Base-by-base conservation (phyloP, 2,113 vertebrate species). In the Neopipo cinnamomea region DNA sequence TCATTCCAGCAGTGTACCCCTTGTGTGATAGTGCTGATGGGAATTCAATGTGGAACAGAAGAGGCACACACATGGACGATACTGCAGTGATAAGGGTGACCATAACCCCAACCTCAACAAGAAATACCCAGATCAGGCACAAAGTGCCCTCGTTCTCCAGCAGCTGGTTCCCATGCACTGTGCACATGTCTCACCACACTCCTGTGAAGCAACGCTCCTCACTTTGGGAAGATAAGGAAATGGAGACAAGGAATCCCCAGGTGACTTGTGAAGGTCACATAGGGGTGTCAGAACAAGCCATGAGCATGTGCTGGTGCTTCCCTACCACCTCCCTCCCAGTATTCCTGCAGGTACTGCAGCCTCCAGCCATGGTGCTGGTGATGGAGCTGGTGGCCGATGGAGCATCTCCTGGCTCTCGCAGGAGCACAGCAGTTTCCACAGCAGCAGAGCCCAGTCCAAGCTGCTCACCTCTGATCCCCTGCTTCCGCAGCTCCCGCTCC, bases 401-500 rank as follows among this genome's bases (percentile, higher is more conserved):
- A 81, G 22, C 73, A 46, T 22, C 71, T 75, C 78, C 37, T 0
- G 1, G 52, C 73, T 75, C 52, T 53, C 0, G 0, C 0, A 25
- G 73, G 37, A 85, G 65, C n/a, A 30, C 21, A 44, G 68, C 11
- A 10, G 41, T 12, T 86, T 39, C 85, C 75, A 47, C 1, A 16
- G 41, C 13, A 19, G 75, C 79, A 47, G 55, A 72, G 46, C 49
- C 79, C 80, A 22, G 46, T 5, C 10, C 21, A 30, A 80, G 55
- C 67, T 70, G 27, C 94, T 94, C 74, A 99, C 99, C 99, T 98
- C 97, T 98, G 91, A 98, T 97, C 19, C 98, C 98, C 90, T 99
- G 99, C 72, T 98, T 98, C 58, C 99, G 98, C 84, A 99, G 97
- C 94, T 99, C 99, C 68, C 99, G 98, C 96, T 99, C 99, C 98